phyloP scores from a whole-genome alignment of 92 coral and sea anemone genomes.

The Porites lobata region DNA sequence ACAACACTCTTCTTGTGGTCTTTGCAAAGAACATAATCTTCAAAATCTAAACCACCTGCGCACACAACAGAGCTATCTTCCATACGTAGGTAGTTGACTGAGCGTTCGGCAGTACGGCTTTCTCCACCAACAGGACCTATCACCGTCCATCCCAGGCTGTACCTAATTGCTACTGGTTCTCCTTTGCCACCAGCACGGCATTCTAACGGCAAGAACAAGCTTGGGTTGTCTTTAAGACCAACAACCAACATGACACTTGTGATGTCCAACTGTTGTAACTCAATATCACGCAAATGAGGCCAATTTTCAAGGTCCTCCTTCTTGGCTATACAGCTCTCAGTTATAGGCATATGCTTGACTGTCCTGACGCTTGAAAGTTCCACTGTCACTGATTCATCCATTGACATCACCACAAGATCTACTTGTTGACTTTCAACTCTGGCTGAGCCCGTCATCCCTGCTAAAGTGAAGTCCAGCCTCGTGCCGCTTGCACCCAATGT shows the following conservation, averaged over 20 bases:
- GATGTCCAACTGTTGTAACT: constrained; percentile 34
- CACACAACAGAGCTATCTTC: too few relatives aligned
- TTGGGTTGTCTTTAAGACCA: constrained; percentile 56
- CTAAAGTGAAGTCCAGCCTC: too few relatives aligned
- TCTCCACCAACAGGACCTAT: too few relatives aligned
- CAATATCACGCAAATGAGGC: constrained; percentile 52
- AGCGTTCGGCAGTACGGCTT: too few relatives aligned
- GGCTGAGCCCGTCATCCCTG: constrained; percentile 73
- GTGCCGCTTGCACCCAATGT: too few relatives aligned
- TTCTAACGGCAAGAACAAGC: constrained; percentile 70
- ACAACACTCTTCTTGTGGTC: neutral
- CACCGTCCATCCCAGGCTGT: constrained; percentile 1
- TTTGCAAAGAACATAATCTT: neutral
- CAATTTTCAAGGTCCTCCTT: too few relatives aligned
- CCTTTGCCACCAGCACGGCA: constrained; percentile 30
- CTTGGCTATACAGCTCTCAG: too few relatives aligned
- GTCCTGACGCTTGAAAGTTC: too few relatives aligned
- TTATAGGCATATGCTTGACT: too few relatives aligned
- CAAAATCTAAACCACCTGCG: too few relatives aligned
- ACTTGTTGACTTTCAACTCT: constrained; percentile 61
- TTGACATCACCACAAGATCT: constrained; percentile 61
- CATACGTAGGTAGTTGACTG: too few relatives aligned
- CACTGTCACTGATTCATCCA: too few relatives aligned
- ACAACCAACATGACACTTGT: constrained; percentile 52
- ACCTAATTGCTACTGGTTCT: constrained; percentile 9